Evolutionary conservation across 2,888 invertebrate genomes (phyloP).

Genomic region (Folsomia candida): DNA sequence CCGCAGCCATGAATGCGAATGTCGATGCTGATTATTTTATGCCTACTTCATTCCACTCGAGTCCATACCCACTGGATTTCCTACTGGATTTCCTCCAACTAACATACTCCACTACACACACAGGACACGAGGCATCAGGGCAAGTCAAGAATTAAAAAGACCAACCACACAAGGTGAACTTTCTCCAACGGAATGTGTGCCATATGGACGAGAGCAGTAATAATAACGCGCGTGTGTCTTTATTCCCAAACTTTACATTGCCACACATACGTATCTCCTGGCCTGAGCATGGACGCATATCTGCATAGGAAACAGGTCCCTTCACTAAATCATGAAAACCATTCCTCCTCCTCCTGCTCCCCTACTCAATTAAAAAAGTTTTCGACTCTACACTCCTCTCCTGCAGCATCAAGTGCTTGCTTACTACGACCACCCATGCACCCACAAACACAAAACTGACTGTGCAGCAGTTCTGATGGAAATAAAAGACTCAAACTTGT

Average conservation of each 20-base stretch:
- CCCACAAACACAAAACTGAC: neutral
- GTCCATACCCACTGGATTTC: no score
- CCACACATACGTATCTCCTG: no score
- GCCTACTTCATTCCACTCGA: neutral
- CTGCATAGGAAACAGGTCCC: no score
- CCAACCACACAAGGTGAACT: neutral
- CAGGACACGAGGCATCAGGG: no score
- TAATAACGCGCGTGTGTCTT: no score
- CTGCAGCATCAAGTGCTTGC: no score
- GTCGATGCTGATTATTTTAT: slow-evolving; percentile 2
- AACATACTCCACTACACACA: no score
- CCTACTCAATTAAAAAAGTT: neutral
- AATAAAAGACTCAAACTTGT: neutral
- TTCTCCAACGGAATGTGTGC: neutral
- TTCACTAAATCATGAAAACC: neutral
- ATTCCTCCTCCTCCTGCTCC: neutral
- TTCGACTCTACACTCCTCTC: neutral
- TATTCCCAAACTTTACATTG: no score
- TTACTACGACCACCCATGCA: neutral
- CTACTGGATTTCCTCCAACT: neutral
- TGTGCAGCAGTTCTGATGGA: neutral
- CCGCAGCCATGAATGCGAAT: neutral
- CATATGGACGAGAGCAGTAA: no score
- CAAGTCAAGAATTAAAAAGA: no score
- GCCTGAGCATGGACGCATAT: no score